These are phyloP conservation scores for Calonectris borealis DNA, from an alignment of 2,113 vertebrate species.

Conservation along the genomic window DNA sequence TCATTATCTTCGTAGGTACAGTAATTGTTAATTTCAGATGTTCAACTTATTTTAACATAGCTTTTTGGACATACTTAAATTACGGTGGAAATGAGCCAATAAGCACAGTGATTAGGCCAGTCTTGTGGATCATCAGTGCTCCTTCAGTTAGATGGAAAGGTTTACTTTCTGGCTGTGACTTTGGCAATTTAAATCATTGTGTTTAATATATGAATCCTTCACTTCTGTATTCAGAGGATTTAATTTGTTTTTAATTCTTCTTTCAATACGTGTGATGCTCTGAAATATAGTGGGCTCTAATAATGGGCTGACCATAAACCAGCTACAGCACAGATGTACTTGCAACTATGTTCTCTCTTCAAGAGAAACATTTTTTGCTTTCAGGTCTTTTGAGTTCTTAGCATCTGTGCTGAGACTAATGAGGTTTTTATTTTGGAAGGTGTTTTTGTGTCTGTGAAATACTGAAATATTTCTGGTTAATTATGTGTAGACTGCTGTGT, in stretches of 20 bases:
- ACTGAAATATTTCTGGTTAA: background rate
- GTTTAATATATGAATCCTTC: background rate
- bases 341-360: background rate
- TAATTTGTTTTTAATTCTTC: background rate
- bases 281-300: background rate
- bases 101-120: background rate
- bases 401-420: too few relatives aligned
- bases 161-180: background rate
- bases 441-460: background rate
- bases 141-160: background rate
- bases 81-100: background rate
- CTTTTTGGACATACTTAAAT: background rate
- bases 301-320: background rate
- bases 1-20: background rate
- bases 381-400: background rate
- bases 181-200: background rate
- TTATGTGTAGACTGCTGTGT: rapidly evolving
- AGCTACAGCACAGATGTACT: background rate
- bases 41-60: rapidly evolving
- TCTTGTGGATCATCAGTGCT: rapidly evolving
- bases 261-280: background rate
- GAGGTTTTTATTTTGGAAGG: background rate
- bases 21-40: background rate
- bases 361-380: background rate
- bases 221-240: background rate